Conservation (phyloP, 2,797 vertebrate genomes). For the Spinus olivaceus region DNA sequence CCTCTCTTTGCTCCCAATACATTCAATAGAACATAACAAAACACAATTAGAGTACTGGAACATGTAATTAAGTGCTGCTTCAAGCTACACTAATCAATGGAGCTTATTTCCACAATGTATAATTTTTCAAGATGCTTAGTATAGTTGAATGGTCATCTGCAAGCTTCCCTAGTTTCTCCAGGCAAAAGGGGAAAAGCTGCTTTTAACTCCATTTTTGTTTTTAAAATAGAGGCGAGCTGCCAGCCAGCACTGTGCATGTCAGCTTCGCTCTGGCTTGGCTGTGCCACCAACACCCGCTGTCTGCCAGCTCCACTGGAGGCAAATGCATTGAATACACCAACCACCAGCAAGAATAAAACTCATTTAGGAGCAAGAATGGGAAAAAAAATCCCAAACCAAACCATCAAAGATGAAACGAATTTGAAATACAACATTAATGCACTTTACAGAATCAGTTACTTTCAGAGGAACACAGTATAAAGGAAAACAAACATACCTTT, state of each 20-base stretch:
- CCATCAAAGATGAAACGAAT: neutral
- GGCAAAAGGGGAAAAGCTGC: constrained; percentile 64
- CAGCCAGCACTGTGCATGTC: constrained; percentile 52
- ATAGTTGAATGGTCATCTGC: constrained; percentile 59
- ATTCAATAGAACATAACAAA: constrained; percentile 71
- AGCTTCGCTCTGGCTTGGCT: constrained; percentile 53
- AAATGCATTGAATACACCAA: neutral
- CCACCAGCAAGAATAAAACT: constrained; percentile 8
- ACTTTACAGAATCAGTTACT: neutral
- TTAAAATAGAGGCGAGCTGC: constrained; percentile 63
- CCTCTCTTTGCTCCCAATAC: constrained; percentile 62
- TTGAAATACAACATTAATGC: neutral
- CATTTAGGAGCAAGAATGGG: neutral
- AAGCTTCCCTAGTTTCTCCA: constrained; percentile 62
- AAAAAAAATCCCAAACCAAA: neutral
- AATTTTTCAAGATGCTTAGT: constrained; percentile 76
- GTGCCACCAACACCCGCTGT: neutral
- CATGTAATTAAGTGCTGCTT: constrained; percentile 77
- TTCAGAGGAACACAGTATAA: neutral
- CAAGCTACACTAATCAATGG: constrained; percentile 77
- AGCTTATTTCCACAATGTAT: constrained; percentile 73
- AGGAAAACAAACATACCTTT: constrained; percentile 89
- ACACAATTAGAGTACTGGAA: constrained; percentile 72
- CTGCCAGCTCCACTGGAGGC: constrained; percentile 51
- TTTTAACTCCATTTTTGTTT: constrained; percentile 63